Evolutionary conservation across 2,113 vertebrate genomes (phyloP), one percentile per base, ranked within the genome.

Genomic region (Hystrix brachyura): DNA sequence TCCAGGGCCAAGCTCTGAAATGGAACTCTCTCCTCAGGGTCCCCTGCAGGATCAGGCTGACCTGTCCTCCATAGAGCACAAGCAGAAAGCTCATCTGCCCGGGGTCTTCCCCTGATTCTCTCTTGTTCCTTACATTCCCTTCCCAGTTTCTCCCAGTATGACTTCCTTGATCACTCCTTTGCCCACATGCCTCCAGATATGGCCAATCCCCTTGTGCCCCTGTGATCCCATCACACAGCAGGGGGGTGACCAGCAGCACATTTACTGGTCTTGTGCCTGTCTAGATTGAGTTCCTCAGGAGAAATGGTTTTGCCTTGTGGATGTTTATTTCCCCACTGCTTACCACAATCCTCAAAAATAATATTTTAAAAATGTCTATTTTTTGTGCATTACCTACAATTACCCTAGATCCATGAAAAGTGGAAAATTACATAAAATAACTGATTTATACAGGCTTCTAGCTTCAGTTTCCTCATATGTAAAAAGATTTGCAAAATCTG

Each of bases 301-400:
- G 32, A 48, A 21, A 25, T 19, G 34, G 7, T 38, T 38, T 87
- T 72, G 9, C 82, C 55, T 78, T 88, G 19, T 46, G 87, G 51
- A 65, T 93, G 48, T 81, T 89, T 93, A 91, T 96, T 91, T 86
- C 72, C 82, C 65, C 29, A 64, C 69, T 78, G 88, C 4, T 81
- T 92, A 97, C 67, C 65, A 84, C 82, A 93, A 46, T 46, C 27
- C 67, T 72, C 92, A 13, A 93, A 72, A 96, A 90, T 53, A 27
- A 34, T 57, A 65, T 60, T 53, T 80, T 0, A 72, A 91, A 85
- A 83, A 38, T 38, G 65, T 34, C 48, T 59, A 79, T 65, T 84
- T 96, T 69, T 67, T 90, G 15, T 82, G 51, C 55, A 79, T 79
- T 79, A 59, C 72, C 78, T 85, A 72, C 51, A 88, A 88, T 82